Percentiles rank a stretch among this genome's conserved stretches.
Conservation (phyloP, 2,797 vertebrate genomes). For the Triplophysa yarkandensis region DNA sequence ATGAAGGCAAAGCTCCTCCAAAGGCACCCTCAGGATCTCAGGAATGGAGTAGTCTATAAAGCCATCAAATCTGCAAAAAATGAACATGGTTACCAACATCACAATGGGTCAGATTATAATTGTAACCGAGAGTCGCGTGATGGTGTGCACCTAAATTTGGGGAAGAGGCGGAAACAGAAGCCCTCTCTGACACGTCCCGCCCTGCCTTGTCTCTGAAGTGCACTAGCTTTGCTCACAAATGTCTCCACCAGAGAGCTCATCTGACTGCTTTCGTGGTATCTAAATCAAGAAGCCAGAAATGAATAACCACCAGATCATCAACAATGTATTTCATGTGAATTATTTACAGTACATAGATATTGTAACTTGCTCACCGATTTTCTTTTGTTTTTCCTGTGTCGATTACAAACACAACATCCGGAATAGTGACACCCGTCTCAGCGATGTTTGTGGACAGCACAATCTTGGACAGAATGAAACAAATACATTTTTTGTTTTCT, state of each 20-base stretch:
- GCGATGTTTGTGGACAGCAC: constrained; percentile 99
- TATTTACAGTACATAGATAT: neutral
- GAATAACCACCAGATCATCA: neutral
- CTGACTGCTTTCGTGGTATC: constrained; percentile 97
- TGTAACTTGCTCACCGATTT: constrained; percentile 81
- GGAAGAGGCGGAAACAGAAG: constrained; percentile 95
- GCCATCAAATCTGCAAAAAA: constrained; percentile 80
- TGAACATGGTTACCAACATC: too few relatives aligned
- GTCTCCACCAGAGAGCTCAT: constrained; percentile 98
- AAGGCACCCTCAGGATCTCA: constrained; percentile 94
- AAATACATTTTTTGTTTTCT: neutral
- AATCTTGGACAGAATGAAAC: constrained; percentile 77
- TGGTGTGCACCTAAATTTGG: constrained; percentile 81
- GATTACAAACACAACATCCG: constrained; percentile 96
- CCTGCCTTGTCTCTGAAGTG: constrained; percentile 94
- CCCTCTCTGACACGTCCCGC: constrained; percentile 89
- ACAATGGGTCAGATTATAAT: too few relatives aligned
- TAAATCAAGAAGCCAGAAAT: constrained; percentile 58
- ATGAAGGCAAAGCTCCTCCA: constrained; percentile 97
- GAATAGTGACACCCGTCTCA: constrained; percentile 97
- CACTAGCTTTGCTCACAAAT: constrained; percentile 96
- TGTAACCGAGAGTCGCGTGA: neutral
- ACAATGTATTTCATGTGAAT: neutral
- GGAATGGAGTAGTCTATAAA: constrained; percentile 95
- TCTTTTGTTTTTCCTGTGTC: constrained; percentile 96